Evolutionary conservation across 2,888 invertebrate species (phyloP), one percentile per base, ranked within the genome.

Genomic region (Rapana venosa): DNA sequence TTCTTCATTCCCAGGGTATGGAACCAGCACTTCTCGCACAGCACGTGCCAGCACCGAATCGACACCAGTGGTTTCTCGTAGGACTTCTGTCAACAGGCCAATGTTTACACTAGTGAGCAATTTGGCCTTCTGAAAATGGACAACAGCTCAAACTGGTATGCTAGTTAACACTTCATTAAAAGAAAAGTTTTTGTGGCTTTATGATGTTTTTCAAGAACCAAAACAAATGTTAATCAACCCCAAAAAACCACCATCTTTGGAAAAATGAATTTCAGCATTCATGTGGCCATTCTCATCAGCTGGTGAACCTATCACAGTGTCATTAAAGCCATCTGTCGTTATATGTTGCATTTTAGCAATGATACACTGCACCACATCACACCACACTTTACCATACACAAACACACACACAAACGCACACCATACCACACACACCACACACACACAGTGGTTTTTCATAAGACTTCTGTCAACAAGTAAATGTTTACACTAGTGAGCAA

Each of bases 31-130:
- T 97, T 97, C 97, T 99, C 98, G 95, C 99, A 99, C 96, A 99
- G 98, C 0, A 99, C 98, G 96, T 99, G 99, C 99, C 99, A 99
- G 96, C 99, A 99, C 95, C 98, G 98, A 91, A 98, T 98, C 0
- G 99, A 99, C 89, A 98, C 98, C 13, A 98, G 98, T 0, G 99
- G 98, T 79, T 98, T 98, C 89, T 97, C 97, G 96, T 98, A 98
- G 58, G 97, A 97, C 88, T 98, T 98, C 97, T 97, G 95, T 17
- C 96, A 30, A 56, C 79, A n/a, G 74, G 30, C 11, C 56, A 66
- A 66, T 66, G 66, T 17, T 66, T 6, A 66, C 4, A 8, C 8
- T 47, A 47, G 47, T 47, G 47, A 47, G 47, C 8, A 8, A 47
- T 47, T 8, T 47, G 47, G 47, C 2, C 47, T 47, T 47, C 1